phyloP scores from a whole-genome alignment of 2,888 invertebrate species.

The Cantharis rufa region DNA sequence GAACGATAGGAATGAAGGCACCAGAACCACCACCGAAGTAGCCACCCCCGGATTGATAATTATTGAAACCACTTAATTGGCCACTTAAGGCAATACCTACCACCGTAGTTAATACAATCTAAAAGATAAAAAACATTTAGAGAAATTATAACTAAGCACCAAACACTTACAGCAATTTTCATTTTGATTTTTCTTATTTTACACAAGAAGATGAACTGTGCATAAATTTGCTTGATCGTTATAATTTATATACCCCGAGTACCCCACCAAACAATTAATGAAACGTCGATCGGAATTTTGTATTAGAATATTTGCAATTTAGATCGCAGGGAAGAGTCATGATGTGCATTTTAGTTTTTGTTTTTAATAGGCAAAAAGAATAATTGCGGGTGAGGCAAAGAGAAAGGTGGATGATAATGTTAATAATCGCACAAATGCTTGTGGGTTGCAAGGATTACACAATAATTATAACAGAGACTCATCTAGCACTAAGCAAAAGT shows the following conservation, averaged over 20 bases:
- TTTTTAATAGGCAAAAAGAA: constrained; percentile 4
- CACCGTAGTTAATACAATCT: constrained; percentile 17
- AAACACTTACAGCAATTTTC: constrained; percentile 14
- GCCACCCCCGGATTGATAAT: not conserved
- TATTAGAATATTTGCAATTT: constrained; percentile 12
- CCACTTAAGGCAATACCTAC: constrained; percentile 10
- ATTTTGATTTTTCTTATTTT: constrained; percentile 8
- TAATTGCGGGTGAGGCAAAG: constrained; percentile 23
- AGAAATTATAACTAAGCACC: not conserved
- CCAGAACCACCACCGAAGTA: constrained; percentile 1
- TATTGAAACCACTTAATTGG: constrained; percentile 5
- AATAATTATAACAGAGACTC: constrained; percentile 9
- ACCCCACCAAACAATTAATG: constrained; percentile 8
- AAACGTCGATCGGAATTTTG: constrained; percentile 4
- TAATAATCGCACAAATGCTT: constrained; percentile 18
- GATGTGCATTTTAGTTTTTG: constrained; percentile 12
- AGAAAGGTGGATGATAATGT: constrained; percentile 26
- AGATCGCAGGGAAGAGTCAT: constrained; percentile 11
- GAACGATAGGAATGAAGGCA: constrained; percentile 61
- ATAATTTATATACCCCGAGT: constrained; percentile 12
- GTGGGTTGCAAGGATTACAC: constrained; percentile 25
- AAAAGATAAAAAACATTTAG: constrained; percentile 3
- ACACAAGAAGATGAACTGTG: constrained; percentile 1
- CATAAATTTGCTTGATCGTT: not conserved
- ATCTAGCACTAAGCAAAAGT: constrained; percentile 3